Base-by-base conservation (phyloP, 1,140 invertebrate genomes). In the Ephestia elutella region DNA sequence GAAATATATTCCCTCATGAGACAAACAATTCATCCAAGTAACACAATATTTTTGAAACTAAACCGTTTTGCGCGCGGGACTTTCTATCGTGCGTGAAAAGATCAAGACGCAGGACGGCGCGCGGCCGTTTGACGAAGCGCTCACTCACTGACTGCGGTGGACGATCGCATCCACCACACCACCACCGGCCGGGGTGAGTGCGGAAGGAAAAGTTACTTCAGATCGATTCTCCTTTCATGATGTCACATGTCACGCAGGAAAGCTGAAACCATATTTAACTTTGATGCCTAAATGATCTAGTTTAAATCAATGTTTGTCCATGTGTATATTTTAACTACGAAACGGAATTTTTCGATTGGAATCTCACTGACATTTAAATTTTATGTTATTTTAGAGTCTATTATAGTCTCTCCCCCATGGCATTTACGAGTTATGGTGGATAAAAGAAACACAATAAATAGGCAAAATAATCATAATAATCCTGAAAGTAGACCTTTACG, bases 201-300 rank as follows among this genome's bases (percentile, higher is more conserved):
- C 38, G 38, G 38, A 44, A 44, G 38, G 38, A 44, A 44, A 44
- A 44, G 38, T 44, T 17, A 44, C 38, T 44, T 44, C 15, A n/a
- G 13, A 44, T 44, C 38, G 15, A n/a, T 17, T 44, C 38, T 15
- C 38, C 13, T 17, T 15, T 44, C 5, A n/a, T 44, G n/a, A n/a
- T 44, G 13, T 32, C 30, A 10, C 30, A 32, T 32, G 30, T 32
- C 21, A n/a, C n/a, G n/a, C n/a, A n/a, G n/a, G n/a, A n/a, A n/a
- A n/a, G n/a, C n/a, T n/a, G n/a, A n/a, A n/a, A n/a, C n/a, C 8
- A 28, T 28, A 28, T 28, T 5, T 28, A 28, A 3, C 25, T 28
- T 28, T 3, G 25, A 5, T 28, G 8, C 25, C 25, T 28, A 28
- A 5, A 28, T 8, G n/a, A n/a, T n/a, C n/a, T n/a, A n/a, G n/a